Evolutionary conservation across 2,888 invertebrate species (phyloP).

Genomic region (Lutraria lutraria): DNA sequence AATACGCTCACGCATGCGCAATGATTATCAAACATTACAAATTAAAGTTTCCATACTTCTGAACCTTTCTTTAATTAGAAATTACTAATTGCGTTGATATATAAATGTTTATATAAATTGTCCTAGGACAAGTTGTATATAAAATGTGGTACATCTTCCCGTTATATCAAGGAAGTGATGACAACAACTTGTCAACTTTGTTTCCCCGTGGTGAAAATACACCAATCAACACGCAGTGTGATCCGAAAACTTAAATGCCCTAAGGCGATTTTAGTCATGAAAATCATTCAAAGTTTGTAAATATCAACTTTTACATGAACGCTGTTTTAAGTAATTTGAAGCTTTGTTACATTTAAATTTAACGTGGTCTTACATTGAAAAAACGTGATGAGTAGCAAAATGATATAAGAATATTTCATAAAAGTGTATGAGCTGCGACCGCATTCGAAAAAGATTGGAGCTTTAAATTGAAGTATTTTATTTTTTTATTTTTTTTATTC

Average conservation of each 20-base stretch:
- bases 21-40: too few relatives aligned
- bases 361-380: too few relatives aligned
- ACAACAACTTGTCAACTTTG: conserved; percentile 13
- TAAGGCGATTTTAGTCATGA: background rate
- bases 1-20: too few relatives aligned
- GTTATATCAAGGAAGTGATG: background rate
- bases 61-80: background rate
- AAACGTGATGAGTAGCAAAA: background rate
- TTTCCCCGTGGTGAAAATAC: background rate
- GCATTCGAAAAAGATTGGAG: background rate
- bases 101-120: background rate
- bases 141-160: background rate
- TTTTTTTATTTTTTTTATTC: background rate
- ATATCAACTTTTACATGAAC: background rate
- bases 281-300: background rate
- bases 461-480: background rate
- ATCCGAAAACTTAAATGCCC: background rate
- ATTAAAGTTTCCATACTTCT: too few relatives aligned
- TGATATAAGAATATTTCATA: background rate
- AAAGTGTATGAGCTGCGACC: background rate
- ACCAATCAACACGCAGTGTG: background rate
- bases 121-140: background rate
- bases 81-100: background rate
- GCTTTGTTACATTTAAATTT: too few relatives aligned
- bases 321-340: background rate